Percentiles rank a stretch among this genome's conserved stretches.
Evolutionary conservation across 2,113 vertebrate genomes (phyloP).

Genomic region (Carassius carassius): DNA sequence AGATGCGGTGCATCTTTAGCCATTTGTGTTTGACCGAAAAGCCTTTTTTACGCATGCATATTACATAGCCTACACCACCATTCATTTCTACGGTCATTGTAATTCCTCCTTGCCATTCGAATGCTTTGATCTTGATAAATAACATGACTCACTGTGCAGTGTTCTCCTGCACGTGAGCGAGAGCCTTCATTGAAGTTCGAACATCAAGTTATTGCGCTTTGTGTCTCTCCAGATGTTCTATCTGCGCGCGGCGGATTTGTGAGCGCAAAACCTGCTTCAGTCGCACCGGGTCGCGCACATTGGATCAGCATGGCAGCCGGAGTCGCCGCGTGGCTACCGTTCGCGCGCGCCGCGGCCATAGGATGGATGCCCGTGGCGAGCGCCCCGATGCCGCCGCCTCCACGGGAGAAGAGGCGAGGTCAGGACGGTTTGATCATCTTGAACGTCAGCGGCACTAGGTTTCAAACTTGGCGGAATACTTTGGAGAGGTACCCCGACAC

Average conservation of each 20-base stretch:
- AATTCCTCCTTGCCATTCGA: background rate
- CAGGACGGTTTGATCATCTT: constrained; percentile 86
- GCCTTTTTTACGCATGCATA: constrained; percentile 37
- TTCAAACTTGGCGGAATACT: constrained; percentile 95
- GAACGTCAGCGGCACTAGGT: constrained; percentile 92
- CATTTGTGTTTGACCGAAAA: background rate
- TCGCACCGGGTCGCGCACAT: constrained; percentile 56
- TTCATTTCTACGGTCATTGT: background rate
- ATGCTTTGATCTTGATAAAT: background rate
- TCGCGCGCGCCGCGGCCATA: constrained; percentile 93
- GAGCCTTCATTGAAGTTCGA: background rate
- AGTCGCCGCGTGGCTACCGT: constrained; percentile 94
- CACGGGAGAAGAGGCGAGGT: constrained; percentile 78
- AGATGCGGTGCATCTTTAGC: background rate
- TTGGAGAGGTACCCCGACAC: constrained; percentile 95
- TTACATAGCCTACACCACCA: too few species aligned
- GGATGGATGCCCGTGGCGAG: constrained; percentile 98
- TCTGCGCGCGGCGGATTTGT: constrained; percentile 49
- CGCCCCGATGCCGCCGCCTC: constrained; percentile 87
- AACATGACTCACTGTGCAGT: background rate
- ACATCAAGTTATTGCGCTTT: constrained; percentile 10
- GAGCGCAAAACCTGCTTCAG: constrained; percentile 53
- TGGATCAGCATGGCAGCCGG: constrained; percentile 87
- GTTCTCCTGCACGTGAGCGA: background rate
- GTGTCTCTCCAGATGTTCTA: constrained; percentile 62